Evolutionary conservation across 2,888 invertebrate genomes (phyloP), one percentile per base, ranked within the genome.

Genomic region (Napeogenes inachia): DNA sequence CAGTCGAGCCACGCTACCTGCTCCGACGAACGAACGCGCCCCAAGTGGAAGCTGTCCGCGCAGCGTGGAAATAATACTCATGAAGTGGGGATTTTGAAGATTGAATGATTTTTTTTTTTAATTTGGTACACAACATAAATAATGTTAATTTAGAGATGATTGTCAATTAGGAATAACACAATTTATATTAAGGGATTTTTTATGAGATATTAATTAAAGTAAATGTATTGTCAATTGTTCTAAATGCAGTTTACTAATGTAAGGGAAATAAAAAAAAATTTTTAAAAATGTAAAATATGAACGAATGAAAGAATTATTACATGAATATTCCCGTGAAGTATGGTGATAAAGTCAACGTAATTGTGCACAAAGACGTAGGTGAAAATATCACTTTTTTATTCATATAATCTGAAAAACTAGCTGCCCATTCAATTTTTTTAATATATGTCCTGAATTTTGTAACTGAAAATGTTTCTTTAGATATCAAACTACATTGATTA

Each of bases 1-100:
- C 93, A 91, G 91, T 94, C 94, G 84, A 93, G 92, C 92, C 93
- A 94, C 92, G 94, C 94, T 95, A 95, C 95, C 95, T 95, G 94
- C 92, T 94, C 94, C 89, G 94, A 93, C 92, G 88, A 85, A 85
- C 93, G 91, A 89, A 85, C 88, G 92, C 93, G 89, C 79, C 89
- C 89, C 85, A 91, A 84, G 81, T 91, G 91, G 84, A 88, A 91
- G 86, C 91, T 91, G 91, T 58, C 62, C 64, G 56, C 59, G 59
- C 55, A 67, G 50, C 50, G 50, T 50, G 50, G 50, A 50, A 50
- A 50, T 50, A 50, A 50, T 50, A 50, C 12, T 30, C 50, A 50
- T 50, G 50, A 50, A 30, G 50, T 50, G 50, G 50, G 42, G 42
- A 6, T 42, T 42, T 42, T 42, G 42, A 42, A 42, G 3, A 12